phyloP scores from a whole-genome alignment of 2,888 invertebrate species.

The Lysandra coridon region DNA sequence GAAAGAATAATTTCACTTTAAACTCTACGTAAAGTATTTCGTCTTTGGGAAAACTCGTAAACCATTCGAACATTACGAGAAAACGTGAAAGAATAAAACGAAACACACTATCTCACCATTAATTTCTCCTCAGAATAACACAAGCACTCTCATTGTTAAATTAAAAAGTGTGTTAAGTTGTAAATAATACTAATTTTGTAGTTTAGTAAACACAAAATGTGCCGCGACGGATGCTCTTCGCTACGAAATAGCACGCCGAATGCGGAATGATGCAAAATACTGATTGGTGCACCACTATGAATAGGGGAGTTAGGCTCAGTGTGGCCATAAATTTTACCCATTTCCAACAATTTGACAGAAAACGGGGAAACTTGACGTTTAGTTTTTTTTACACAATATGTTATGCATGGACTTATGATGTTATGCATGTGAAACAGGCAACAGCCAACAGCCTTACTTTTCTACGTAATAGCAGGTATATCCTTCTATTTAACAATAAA shows the following conservation, averaged over 20 bases:
- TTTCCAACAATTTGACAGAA: not conserved
- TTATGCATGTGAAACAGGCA: no score
- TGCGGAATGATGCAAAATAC: constrained; percentile 28
- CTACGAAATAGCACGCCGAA: constrained; percentile 23
- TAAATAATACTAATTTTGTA: constrained; percentile 6
- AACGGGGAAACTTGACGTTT: not conserved
- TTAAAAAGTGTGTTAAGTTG: constrained; percentile 14
- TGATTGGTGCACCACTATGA: constrained; percentile 28
- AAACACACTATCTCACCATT: constrained; percentile 16
- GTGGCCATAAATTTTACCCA: constrained; percentile 17
- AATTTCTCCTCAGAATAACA: constrained; percentile 10
- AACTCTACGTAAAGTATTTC: constrained; percentile 27
- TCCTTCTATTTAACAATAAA: no score
- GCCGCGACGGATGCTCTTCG: not conserved
- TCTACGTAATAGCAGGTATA: no score
- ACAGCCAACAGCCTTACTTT: no score
- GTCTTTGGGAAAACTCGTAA: constrained; percentile 31
- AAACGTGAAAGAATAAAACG: constrained; percentile 16
- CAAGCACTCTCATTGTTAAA: constrained; percentile 16
- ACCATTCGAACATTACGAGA: constrained; percentile 23
- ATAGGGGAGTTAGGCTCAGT: not conserved
- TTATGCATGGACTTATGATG: no score
- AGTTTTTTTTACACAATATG: not conserved
- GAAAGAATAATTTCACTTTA: constrained; percentile 7
- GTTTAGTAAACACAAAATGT: not conserved